Evolutionary conservation across 2,797 vertebrate species (phyloP).

Genomic region (Nyctalus aviator): DNA sequence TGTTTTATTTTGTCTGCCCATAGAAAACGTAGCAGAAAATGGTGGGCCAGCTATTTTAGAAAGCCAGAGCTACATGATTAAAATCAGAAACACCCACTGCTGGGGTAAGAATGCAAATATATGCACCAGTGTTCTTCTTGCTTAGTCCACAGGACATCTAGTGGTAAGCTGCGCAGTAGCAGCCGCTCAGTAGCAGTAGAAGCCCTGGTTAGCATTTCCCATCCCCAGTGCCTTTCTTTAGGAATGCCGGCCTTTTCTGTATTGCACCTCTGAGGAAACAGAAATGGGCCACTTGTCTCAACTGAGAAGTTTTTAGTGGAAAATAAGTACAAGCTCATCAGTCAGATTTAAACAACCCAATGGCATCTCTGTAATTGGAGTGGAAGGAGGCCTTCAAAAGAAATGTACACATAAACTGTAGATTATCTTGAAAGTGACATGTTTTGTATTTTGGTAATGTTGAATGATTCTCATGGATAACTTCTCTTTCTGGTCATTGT

Average conservation of each 20-base stretch:
- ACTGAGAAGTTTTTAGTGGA: neutral
- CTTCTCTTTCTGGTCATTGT: neutral
- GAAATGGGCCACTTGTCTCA: neutral
- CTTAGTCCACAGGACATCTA: constrained; percentile 87
- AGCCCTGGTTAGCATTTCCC: neutral
- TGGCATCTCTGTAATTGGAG: neutral
- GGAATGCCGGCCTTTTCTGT: neutral
- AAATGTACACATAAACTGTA: constrained; percentile 35
- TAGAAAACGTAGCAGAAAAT: constrained; percentile 64
- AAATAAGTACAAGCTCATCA: constrained; percentile 42
- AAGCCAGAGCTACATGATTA: neutral
- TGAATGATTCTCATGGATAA: neutral
- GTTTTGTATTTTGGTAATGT: too few species aligned
- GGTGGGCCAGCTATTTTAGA: neutral
- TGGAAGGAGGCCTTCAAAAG: neutral
- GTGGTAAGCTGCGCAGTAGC: constrained; percentile 78
- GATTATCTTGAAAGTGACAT: neutral
- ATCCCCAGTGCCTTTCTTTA: neutral
- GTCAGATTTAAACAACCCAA: constrained; percentile 52
- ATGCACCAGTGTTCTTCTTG: neutral
- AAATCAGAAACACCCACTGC: neutral
- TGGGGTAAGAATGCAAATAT: neutral
- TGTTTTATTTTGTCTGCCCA: constrained; percentile 22
- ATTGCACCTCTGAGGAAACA: neutral
- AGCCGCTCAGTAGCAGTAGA: neutral